Evolutionary conservation across 2,797 vertebrate genomes (phyloP), one percentile per base, ranked within the genome.

Genomic region (Stomatorhinus walkeri): DNA sequence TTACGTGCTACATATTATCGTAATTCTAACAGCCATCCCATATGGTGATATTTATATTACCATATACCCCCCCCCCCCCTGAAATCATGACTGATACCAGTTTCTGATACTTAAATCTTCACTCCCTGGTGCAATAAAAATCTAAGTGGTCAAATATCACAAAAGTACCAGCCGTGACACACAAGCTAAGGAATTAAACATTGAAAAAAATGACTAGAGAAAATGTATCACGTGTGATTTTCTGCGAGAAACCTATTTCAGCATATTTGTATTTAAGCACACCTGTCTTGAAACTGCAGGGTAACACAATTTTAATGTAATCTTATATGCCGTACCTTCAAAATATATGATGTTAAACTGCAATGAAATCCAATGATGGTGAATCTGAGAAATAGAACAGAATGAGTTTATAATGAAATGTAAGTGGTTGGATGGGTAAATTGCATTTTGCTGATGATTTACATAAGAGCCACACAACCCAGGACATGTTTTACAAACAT

Each of bases 401-500:
- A 52, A 76, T 48, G 68, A 32, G 28, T 87, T 84, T 59, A 76
- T 87, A 61, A 54, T 40, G 46, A 72, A 88, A 89, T 88, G 89
- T 68, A 89, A 90, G 81, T 87, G 88, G 88, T 68, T 61, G 79
- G 87, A 88, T 89, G 52, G 12, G 28, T 76, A 85, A 88, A 90
- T 89, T 88, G 32, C 83, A 89, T 88, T 90, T 88, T 48, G 56
- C 79, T 79, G 87, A 90, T 91, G 89, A 91, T 90, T 91, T 88
- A 72, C 87, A 88, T 19, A 85, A 36, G 22, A 49, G 56, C 24
- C 83, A 49, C 89, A 88, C 76, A 36, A 49, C 87, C 79, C 61
- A 49, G 88, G 40, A 79, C 46, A 16, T 86, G 79, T 87, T 84
- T 56, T 52, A 84, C 36, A 88, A 76, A 68, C 83, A 85, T 61